Evolutionary conservation across 2,797 vertebrate genomes (phyloP).

Genomic region (Micrastur ruficollis): DNA sequence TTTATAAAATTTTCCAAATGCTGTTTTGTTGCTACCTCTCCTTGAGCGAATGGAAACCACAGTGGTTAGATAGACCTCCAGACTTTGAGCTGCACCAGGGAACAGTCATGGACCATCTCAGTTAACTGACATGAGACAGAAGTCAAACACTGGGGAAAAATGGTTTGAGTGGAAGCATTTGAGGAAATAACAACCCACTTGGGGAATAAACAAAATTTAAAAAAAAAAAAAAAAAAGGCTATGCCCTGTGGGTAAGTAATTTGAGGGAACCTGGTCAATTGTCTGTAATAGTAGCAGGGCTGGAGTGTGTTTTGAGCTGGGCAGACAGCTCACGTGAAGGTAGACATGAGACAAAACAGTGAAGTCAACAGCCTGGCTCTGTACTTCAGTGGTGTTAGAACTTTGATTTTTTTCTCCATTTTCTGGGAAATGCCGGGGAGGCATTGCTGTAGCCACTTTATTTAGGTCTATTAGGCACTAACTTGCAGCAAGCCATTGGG

Average conservation of each 20-base stretch:
- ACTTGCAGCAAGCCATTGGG: neutral
- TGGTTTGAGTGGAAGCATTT: neutral
- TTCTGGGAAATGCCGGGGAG: neutral
- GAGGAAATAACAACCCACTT: neutral
- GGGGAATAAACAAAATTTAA: neutral
- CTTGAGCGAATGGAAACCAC: neutral
- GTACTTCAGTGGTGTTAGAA: neutral
- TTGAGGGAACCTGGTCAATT: neutral
- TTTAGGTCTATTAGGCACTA: neutral
- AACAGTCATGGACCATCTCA: neutral
- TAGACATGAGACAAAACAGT: neutral
- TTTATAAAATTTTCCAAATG: constrained; percentile 65
- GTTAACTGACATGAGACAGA: neutral
- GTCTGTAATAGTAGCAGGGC: neutral
- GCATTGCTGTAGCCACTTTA: neutral
- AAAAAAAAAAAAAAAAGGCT: neutral
- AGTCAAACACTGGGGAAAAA: neutral
- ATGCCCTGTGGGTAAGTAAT: neutral
- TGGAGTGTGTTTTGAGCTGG: neutral
- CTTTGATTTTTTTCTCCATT: neutral
- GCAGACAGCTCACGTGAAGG: neutral
- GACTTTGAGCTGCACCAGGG: neutral
- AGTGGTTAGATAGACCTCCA: neutral
- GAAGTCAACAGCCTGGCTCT: neutral
- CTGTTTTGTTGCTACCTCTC: constrained; percentile 48